These are phyloP conservation scores for Orthosia incerta DNA, from an alignment of 2,888 invertebrate species.

Conservation along the genomic window DNA sequence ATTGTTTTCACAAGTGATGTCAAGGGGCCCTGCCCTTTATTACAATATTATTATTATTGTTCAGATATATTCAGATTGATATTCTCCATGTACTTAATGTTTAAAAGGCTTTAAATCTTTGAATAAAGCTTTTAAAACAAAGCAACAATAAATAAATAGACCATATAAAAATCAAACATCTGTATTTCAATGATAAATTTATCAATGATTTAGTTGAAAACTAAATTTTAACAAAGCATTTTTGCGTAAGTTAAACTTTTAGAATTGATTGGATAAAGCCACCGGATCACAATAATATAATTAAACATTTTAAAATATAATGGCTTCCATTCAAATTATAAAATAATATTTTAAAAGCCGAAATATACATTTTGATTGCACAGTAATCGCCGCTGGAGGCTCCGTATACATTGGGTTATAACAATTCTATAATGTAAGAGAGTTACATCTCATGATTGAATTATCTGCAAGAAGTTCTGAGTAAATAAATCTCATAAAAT, in stretches of 20 bases:
- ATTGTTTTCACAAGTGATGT: constrained; percentile 53
- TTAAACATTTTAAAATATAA: constrained; percentile 73
- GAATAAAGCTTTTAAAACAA: constrained; percentile 64
- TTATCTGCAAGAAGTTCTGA: background rate
- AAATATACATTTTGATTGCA: constrained; percentile 7
- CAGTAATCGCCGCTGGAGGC: background rate
- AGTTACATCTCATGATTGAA: too few species aligned
- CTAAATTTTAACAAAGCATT: constrained; percentile 89
- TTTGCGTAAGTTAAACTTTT: constrained; percentile 81
- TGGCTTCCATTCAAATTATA: constrained; percentile 27
- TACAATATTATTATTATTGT: constrained; percentile 56
- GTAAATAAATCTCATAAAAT: background rate
- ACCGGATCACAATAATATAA: constrained; percentile 70
- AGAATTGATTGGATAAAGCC: constrained; percentile 89
- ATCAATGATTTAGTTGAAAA: constrained; percentile 89
- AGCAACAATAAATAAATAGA: constrained; percentile 71
- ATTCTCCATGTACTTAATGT: constrained; percentile 59
- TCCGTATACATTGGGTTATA: background rate
- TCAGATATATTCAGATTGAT: constrained; percentile 40
- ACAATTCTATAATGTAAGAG: background rate
- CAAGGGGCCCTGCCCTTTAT: constrained; percentile 30
- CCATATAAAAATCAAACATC: constrained; percentile 87
- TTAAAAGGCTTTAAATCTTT: constrained; percentile 56
- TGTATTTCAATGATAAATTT: constrained; percentile 89
- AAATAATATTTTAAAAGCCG: constrained; percentile 18